Percentiles rank a stretch among this genome's conserved stretches.
These are phyloP conservation scores for Plecturocebus donacophilus DNA, from an alignment of 2,113 vertebrate genomes.

Conservation along the genomic window DNA sequence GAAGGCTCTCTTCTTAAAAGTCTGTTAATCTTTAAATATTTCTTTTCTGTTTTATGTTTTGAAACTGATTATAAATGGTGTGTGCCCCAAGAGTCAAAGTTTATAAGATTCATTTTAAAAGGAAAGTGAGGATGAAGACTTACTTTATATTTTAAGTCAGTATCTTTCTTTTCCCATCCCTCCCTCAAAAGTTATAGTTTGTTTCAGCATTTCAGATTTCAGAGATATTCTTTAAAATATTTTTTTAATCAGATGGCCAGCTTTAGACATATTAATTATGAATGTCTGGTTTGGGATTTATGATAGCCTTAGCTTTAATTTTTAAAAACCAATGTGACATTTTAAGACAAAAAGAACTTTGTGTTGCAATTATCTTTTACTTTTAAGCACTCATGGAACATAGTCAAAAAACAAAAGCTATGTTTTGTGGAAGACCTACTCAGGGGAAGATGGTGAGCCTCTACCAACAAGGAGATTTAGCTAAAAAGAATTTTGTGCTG, in stretches of 20 bases:
- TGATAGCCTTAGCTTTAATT: not conserved
- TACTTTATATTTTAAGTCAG: not conserved
- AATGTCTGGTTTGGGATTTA: not conserved
- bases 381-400: not conserved
- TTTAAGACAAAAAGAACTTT: not conserved
- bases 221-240: not conserved
- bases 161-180: not conserved
- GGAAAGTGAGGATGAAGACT: not conserved
- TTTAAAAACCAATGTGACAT: not conserved
- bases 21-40: not conserved
- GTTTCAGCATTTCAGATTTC: slow-evolving; percentile 26
- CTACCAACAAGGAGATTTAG: not conserved
- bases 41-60: not conserved
- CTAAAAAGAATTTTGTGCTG: not conserved
- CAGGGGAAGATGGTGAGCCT: not conserved
- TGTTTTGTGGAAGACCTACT: not conserved
- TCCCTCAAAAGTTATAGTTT: not conserved
- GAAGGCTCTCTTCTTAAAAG: not conserved
- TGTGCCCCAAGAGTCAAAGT: not conserved
- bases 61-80: not conserved
- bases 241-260: not conserved
- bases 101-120: not conserved
- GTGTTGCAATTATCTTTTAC: not conserved
- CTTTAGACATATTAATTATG: not conserved
- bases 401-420: not conserved